Evolutionary conservation across 2,888 invertebrate species (phyloP).

Genomic region (Eugnorisma glareosa): DNA sequence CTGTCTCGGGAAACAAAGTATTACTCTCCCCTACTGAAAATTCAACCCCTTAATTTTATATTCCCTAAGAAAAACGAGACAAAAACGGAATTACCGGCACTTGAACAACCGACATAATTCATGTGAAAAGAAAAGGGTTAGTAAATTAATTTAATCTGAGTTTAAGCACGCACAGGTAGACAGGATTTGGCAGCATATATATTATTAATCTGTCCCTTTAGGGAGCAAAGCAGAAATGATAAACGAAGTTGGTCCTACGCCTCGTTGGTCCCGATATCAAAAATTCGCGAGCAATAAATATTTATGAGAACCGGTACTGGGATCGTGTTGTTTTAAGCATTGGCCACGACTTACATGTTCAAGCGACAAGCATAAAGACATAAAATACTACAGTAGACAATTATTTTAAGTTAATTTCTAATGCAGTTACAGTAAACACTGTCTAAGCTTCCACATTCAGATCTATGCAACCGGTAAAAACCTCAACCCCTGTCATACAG

Average conservation of each 20-base stretch:
- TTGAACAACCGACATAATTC: conserved; percentile 35
- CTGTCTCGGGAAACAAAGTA: conserved; percentile 17
- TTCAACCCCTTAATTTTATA: conserved; percentile 27
- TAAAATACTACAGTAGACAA: too few relatives aligned
- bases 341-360: not conserved
- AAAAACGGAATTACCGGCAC: not conserved
- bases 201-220: conserved; percentile 50
- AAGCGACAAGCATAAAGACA: not conserved
- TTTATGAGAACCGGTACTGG: conserved; percentile 64
- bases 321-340: conserved; percentile 44
- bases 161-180: conserved; percentile 50
- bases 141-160: conserved; percentile 55
- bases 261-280: conserved; percentile 57
- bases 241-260: conserved; percentile 49
- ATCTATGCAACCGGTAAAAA: too few relatives aligned
- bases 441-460: too few relatives aligned
- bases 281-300: conserved; percentile 72
- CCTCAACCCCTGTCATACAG: too few relatives aligned
- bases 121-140: conserved; percentile 20
- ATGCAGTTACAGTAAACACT: too few relatives aligned
- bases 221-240: conserved; percentile 44
- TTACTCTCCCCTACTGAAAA: conserved; percentile 18
- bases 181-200: conserved; percentile 43
- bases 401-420: too few relatives aligned
- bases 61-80: conserved; percentile 19